Base-by-base conservation (phyloP, 2,888 invertebrate species). In the Watsonalla cultraria region DNA sequence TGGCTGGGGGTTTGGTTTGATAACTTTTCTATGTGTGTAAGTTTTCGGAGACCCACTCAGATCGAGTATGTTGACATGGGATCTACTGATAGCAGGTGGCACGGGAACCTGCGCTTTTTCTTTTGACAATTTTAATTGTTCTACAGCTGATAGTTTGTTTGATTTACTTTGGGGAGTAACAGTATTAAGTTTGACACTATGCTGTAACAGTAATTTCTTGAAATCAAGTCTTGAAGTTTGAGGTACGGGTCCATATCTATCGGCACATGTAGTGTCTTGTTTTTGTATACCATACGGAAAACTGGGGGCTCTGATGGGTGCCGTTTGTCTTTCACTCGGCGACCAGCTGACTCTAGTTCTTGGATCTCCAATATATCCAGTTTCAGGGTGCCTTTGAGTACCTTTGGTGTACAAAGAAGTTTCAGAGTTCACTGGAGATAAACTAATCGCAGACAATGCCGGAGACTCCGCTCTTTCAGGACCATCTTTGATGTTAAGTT, bases 161-260 rank as follows among this genome's bases (percentile, higher is more conserved):
- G 94, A 88, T 58, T 93, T 93, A 48, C 77, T 87, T 70, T 92
- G 91, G 37, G 92, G 88, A 46, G 85, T 85, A 56, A 92, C 85
- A 13, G 91, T 89, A 60, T 88, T 91, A 0, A 91, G 77, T 76
- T 94, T 94, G 0, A 93, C 93, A 65, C 95, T 95, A 68, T 96
- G 96, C 69, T 96, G 94, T 42, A 96, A 86, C 33, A 96, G 86
- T 11, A 96, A 87, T 70, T 94, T 94, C 78, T 97, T 97, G 78
- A 97, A 97, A 82, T 97, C 96, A 74, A 95, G 90, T 58, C 96
- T 92, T 2, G 96, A 96, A 0, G 96, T 97, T 72, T 95, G 94
- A 56, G 94, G 93, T 48, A 83, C 64, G 2, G 93, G 89, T 0
- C 93, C 93, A 66, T 93, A 92, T 60, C 94, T 90, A 78, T 94